A percentile compares a stretch with the other conserved stretches of the same genome.
These are phyloP conservation scores for Daphoenositta chrysoptera DNA, from an alignment of 2,113 vertebrate species.

Conservation along the genomic window DNA sequence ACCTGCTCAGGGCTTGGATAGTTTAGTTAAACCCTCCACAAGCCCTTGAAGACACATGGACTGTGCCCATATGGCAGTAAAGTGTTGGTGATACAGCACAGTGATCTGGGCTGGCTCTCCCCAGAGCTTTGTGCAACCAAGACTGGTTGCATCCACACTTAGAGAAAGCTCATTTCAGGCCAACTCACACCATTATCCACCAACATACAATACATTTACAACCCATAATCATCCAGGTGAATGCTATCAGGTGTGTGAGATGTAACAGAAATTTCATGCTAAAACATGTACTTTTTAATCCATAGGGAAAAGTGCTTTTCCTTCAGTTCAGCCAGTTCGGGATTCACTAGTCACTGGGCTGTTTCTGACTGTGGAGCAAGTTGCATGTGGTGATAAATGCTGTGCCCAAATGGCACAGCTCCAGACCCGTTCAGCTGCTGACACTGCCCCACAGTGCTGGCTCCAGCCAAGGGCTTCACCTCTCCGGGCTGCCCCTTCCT, in stretches of 20 bases:
- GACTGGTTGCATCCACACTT: not conserved
- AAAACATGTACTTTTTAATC: not conserved
- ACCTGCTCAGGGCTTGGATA: not conserved
- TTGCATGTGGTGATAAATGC: not conserved
- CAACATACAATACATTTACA: not conserved
- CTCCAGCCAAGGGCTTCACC: not conserved
- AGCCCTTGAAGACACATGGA: not conserved
- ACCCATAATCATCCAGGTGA: not conserved
- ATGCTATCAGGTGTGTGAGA: rapidly evolving
- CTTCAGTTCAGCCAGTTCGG: not conserved
- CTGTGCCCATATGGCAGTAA: not conserved
- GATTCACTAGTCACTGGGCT: not conserved
- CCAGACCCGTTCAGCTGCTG: not conserved
- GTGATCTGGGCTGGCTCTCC: not conserved
- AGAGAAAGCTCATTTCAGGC: not conserved
- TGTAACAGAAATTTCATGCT: not conserved
- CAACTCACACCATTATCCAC: not conserved
- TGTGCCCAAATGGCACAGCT: rapidly evolving
- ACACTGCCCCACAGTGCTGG: not conserved
- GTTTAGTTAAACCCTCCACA: not conserved
- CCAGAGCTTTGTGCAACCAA: not conserved
- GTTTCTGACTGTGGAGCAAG: not conserved
- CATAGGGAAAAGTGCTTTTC: not conserved
- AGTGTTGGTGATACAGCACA: not conserved
- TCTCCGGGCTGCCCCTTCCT: not conserved